phyloP scores from a whole-genome alignment of 1,140 invertebrate species.

The Philopotamus ludificatus region DNA sequence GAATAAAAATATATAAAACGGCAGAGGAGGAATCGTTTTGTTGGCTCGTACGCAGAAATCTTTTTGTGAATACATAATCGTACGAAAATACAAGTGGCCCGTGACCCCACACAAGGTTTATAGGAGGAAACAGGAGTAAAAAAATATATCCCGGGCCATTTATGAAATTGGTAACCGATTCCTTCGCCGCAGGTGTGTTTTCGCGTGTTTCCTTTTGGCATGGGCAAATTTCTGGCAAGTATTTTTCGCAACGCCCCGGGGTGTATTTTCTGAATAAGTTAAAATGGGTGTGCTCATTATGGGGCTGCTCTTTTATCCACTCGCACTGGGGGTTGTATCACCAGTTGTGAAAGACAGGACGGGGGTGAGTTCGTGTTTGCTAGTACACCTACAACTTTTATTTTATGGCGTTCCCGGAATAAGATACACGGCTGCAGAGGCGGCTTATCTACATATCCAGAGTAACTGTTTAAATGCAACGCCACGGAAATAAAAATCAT shows the following conservation, averaged over 20 bases:
- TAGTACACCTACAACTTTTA: too few species aligned
- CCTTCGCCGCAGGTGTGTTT: constrained; percentile 33
- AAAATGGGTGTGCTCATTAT: constrained; percentile 14
- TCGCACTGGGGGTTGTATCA: background rate
- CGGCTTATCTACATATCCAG: too few species aligned
- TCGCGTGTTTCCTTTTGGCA: background rate
- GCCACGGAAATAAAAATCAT: too few species aligned
- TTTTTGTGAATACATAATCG: constrained; percentile 4
- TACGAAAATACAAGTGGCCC: constrained; percentile 13
- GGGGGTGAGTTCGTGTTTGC: too few species aligned
- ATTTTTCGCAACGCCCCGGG: constrained; percentile 6
- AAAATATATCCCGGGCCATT: constrained; percentile 36
- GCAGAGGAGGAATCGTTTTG: background rate
- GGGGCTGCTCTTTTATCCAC: background rate
- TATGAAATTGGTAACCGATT: constrained; percentile 39
- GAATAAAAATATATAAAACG: constrained; percentile 12
- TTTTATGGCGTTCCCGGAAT: too few species aligned
- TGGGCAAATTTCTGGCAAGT: background rate
- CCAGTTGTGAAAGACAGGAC: background rate
- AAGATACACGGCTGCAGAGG: too few species aligned
- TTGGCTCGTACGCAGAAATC: background rate
- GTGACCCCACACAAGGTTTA: constrained; percentile 1
- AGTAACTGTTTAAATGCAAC: too few species aligned
- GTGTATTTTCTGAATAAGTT: constrained; percentile 21
- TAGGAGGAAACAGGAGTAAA: constrained; percentile 22